These are phyloP conservation scores for Anastatus disparis DNA, from an alignment of 1,140 invertebrate genomes.

Conservation along the genomic window DNA sequence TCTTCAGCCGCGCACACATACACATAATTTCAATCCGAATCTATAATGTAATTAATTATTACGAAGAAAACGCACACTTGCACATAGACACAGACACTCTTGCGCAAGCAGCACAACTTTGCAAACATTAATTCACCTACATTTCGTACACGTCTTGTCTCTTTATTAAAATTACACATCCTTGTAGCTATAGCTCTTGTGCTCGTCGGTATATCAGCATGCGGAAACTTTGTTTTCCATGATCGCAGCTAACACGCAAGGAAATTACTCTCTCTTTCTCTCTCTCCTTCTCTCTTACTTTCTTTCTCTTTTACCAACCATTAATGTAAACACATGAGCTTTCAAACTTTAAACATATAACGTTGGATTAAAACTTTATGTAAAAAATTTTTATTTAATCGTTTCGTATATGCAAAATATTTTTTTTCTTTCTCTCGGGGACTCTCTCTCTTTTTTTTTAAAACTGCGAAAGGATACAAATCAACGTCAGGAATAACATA, in stretches of 20 bases:
- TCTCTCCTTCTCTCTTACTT: too few relatives aligned
- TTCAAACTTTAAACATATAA: conserved; percentile 24
- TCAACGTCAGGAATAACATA: conserved; percentile 5
- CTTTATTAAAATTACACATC: conserved; percentile 26
- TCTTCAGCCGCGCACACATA: too few relatives aligned
- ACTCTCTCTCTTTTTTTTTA: too few relatives aligned
- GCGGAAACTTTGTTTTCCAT: conserved; percentile 28
- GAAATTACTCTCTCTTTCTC: conserved; percentile 28
- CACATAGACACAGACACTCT: too few relatives aligned
- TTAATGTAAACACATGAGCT: conserved; percentile 31
- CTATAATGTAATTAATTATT: conserved; percentile 28
- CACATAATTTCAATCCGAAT: background rate
- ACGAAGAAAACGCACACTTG: background rate
- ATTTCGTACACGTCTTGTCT: conserved; percentile 32
- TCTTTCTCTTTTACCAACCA: too few relatives aligned
- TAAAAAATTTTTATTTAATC: conserved; percentile 12
- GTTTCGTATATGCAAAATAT: background rate
- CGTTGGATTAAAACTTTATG: conserved; percentile 22
- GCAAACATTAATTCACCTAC: background rate
- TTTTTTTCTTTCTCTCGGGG: background rate
- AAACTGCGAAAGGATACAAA: conserved; percentile 5
- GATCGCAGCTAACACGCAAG: conserved; percentile 21
- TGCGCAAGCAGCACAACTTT: too few relatives aligned
- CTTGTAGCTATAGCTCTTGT: background rate
- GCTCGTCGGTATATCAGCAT: conserved; percentile 20